Evolutionary conservation across 2,113 vertebrate species (phyloP).

Genomic region (Apeltes quadracus): DNA sequence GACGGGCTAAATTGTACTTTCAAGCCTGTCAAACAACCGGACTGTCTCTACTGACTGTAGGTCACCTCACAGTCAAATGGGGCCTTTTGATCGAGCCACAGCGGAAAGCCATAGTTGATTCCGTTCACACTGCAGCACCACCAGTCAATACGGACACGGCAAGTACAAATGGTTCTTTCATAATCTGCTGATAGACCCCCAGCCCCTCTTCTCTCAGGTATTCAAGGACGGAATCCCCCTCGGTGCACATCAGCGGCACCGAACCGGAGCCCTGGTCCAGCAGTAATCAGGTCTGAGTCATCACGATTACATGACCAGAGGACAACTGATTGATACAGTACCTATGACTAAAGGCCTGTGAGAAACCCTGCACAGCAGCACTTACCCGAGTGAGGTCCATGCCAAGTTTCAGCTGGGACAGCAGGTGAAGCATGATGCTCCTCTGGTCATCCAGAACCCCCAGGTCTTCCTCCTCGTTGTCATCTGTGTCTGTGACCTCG

Average conservation of each 20-base stretch:
- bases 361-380: neutral
- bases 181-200: neutral
- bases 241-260: neutral
- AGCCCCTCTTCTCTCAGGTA: neutral
- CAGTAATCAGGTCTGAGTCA: constrained; percentile 16
- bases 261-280: constrained; percentile 1
- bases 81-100: neutral
- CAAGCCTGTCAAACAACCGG: constrained; percentile 4
- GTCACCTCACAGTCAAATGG: neutral
- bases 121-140: neutral
- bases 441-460: constrained; percentile 89
- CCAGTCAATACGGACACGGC: neutral
- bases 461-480: constrained; percentile 87
- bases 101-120: constrained; percentile 2
- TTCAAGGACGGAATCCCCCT: neutral
- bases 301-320: constrained; percentile 1
- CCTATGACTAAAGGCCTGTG: neutral
- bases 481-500: constrained; percentile 89
- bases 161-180: neutral
- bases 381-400: constrained; percentile 92
- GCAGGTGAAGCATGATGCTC: constrained; percentile 90
- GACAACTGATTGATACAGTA: constrained; percentile 1
- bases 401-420: constrained; percentile 92
- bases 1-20: neutral
- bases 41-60: neutral